A percentile compares a stretch with the other conserved stretches of the same genome.
Conservation (phyloP, 2,888 invertebrate genomes). For the Acanthopleura granulata region DNA sequence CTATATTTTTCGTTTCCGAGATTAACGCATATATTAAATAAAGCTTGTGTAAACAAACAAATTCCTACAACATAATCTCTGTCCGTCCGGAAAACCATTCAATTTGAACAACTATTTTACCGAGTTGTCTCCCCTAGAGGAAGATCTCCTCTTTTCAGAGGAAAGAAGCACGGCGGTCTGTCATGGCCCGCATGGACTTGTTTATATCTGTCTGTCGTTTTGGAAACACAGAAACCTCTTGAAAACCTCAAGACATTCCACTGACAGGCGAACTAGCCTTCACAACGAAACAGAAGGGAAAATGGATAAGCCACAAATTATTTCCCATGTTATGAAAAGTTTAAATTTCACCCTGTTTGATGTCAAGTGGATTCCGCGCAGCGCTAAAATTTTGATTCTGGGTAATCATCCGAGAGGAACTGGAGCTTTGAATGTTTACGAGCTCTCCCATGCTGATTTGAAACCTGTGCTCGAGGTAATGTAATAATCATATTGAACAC, state of each 20-base stretch:
- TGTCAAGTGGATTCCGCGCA: constrained; percentile 95
- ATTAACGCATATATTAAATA: no score
- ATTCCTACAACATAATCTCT: no score
- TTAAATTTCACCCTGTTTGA: constrained; percentile 90
- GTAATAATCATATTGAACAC: constrained; percentile 10
- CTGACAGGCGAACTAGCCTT: no score
- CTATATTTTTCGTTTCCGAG: no score
- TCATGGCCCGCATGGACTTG: not conserved
- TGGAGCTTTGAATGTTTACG: constrained; percentile 81
- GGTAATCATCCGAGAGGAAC: constrained; percentile 88
- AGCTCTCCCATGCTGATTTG: constrained; percentile 78
- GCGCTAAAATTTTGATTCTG: constrained; percentile 90
- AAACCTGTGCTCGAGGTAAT: constrained; percentile 73
- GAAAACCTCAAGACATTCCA: no score
- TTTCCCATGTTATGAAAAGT: constrained; percentile 86
- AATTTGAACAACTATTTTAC: no score
- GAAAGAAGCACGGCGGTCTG: not conserved
- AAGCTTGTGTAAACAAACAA: no score
- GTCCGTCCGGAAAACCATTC: no score
- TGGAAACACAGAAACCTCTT: not conserved
- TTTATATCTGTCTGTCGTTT: not conserved
- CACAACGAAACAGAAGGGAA: not conserved
- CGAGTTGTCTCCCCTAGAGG: not conserved
- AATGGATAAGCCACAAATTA: constrained; percentile 89
- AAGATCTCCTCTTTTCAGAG: not conserved